phyloP scores from a whole-genome alignment of 2,888 invertebrate species.

The Coelinius sp. region DNA sequence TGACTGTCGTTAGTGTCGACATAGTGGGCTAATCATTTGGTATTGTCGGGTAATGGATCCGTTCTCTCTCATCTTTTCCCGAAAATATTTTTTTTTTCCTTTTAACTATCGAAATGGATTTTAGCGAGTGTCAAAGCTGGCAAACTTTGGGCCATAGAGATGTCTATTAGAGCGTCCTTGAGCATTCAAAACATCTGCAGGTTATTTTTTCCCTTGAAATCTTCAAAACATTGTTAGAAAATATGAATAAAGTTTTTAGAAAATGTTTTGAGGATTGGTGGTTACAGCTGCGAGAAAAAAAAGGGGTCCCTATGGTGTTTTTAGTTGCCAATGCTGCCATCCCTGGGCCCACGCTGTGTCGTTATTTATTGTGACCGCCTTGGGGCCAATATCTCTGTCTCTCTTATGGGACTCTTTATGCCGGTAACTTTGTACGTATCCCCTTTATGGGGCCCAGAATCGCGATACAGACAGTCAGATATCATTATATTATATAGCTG shows the following conservation, averaged over 20 bases:
- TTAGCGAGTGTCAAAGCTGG: not conserved
- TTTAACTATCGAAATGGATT: not conserved
- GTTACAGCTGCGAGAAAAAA: slow-evolving; percentile 1
- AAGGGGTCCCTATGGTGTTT: slow-evolving; percentile 14
- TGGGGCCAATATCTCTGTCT: slow-evolving; percentile 61
- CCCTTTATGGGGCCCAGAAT: slow-evolving; percentile 47
- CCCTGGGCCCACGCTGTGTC: slow-evolving; percentile 42
- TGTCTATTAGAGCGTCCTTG: not conserved
- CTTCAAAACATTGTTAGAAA: not conserved
- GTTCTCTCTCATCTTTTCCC: slow-evolving; percentile 18
- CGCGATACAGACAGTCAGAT: slow-evolving; percentile 61
- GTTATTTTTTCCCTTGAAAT: not conserved
- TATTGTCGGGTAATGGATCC: slow-evolving; percentile 65
- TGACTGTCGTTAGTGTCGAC: slow-evolving; percentile 63
- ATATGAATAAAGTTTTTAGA: not conserved
- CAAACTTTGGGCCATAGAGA: not conserved
- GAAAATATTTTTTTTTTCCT: not conserved
- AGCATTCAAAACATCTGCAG: not conserved
- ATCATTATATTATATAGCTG: slow-evolving; percentile 66
- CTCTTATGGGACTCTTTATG: slow-evolving; percentile 19
- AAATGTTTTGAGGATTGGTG: slow-evolving; percentile 1
- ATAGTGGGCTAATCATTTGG: slow-evolving; percentile 62
- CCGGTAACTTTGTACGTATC: slow-evolving; percentile 50
- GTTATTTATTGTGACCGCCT: slow-evolving; percentile 65
- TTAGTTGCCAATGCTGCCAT: slow-evolving; percentile 24